A percentile compares a stretch with the other conserved stretches of the same genome.
These are phyloP conservation scores for Drosophila fulvimacula DNA, from an alignment of 2,888 invertebrate species.

Conservation along the genomic window DNA sequence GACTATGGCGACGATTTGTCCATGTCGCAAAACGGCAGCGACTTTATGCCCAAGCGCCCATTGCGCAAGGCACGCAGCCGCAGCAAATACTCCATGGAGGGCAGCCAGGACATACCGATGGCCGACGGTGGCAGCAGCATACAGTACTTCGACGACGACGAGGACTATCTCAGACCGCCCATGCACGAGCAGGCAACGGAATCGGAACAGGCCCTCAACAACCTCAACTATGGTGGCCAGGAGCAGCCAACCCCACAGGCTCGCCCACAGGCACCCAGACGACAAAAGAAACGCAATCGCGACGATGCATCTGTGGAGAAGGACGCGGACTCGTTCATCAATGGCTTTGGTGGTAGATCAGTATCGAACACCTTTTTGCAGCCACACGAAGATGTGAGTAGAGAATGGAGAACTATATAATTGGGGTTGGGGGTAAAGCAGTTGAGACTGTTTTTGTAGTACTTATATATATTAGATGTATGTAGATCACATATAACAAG, in stretches of 20 bases:
- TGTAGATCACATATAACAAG: no score
- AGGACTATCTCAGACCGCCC: slow-evolving; percentile 81
- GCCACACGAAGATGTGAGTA: slow-evolving; percentile 84
- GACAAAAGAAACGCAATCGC: slow-evolving; percentile 82
- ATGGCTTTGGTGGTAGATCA: slow-evolving; percentile 85
- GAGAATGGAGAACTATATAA: background rate
- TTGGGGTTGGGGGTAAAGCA: background rate
- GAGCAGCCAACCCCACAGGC: slow-evolving; percentile 49
- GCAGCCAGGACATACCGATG: slow-evolving; percentile 84
- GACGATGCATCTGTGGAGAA: slow-evolving; percentile 82
- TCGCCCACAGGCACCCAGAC: slow-evolving; percentile 84
- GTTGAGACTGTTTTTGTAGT: background rate
- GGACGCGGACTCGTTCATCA: slow-evolving; percentile 83
- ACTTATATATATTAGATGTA: no score
- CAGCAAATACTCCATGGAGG: slow-evolving; percentile 83
- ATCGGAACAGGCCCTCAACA: slow-evolving; percentile 62
- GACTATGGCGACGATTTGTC: slow-evolving; percentile 83
- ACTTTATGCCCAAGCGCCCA: slow-evolving; percentile 85
- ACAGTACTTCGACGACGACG: slow-evolving; percentile 84
- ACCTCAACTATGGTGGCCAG: slow-evolving; percentile 58
- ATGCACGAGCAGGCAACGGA: slow-evolving; percentile 63
- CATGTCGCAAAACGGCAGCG: slow-evolving; percentile 83
- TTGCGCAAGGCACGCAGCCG: slow-evolving; percentile 85
- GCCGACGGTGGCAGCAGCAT: slow-evolving; percentile 80
- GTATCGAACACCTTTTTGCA: slow-evolving; percentile 84